These are phyloP conservation scores for Sesamia nonagrioides DNA, from an alignment of 1,140 invertebrate genomes.

Conservation along the genomic window DNA sequence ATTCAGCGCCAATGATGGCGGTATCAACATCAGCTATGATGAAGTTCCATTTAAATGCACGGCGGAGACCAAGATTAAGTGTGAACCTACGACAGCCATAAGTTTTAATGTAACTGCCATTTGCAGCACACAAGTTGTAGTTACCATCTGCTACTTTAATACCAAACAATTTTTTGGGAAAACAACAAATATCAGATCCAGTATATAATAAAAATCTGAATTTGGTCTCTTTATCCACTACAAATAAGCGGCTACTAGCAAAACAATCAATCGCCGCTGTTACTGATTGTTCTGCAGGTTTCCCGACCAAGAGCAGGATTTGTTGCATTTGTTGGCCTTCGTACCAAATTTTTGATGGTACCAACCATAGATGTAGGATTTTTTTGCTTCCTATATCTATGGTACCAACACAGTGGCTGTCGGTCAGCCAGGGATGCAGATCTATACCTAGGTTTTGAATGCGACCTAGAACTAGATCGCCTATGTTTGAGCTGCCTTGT, in stretches of 20 bases:
- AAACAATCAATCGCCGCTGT: slow-evolving; percentile 3
- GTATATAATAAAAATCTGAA: slow-evolving; percentile 17
- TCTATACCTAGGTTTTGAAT: not conserved
- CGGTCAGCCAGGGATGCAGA: too few species aligned
- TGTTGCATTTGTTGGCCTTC: not conserved
- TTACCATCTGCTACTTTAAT: not conserved
- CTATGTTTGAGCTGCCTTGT: not conserved
- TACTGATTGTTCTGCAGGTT: slow-evolving; percentile 4
- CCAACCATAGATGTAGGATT: too few species aligned
- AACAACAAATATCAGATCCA: slow-evolving; percentile 1
- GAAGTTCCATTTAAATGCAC: too few species aligned
- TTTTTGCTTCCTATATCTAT: too few species aligned
- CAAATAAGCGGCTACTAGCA: not conserved
- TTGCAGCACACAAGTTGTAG: not conserved
- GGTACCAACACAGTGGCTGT: not conserved
- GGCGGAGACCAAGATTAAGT: too few species aligned
- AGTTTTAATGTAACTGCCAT: not conserved
- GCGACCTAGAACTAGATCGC: not conserved
- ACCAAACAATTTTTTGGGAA: not conserved
- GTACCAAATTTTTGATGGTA: not conserved
- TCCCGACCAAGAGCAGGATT: not conserved
- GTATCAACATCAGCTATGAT: too few species aligned
- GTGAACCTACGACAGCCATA: too few species aligned
- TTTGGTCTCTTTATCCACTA: not conserved
- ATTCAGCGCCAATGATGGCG: too few species aligned